A percentile compares a stretch with the other conserved stretches of the same genome.
Conservation (phyloP, 2,888 invertebrate genomes). For the Rhimphoctona megacephalus region DNA sequence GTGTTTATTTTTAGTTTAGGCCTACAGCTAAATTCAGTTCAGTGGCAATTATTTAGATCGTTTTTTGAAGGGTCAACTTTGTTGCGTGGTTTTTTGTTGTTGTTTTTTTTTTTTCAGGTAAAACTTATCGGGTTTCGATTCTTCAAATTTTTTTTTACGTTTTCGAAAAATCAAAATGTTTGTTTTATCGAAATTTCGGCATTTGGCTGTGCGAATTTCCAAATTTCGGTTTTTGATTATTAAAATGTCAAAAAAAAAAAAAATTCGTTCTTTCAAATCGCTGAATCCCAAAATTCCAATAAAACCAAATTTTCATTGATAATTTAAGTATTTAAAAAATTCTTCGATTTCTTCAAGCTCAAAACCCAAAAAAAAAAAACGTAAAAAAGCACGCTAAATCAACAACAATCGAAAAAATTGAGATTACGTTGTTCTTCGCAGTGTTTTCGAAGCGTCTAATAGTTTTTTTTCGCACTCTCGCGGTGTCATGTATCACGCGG, state of each 20-base stretch:
- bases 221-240: background rate
- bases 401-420: constrained; percentile 64
- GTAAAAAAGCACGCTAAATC: background rate
- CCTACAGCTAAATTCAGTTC: constrained; percentile 71
- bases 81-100: background rate
- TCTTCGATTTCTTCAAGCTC: background rate
- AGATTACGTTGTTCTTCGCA: constrained; percentile 71
- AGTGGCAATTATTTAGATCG: constrained; percentile 65
- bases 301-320: background rate
- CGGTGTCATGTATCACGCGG: constrained; percentile 54
- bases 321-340: background rate
- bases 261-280: no score
- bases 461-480: constrained; percentile 41
- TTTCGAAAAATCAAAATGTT: background rate
- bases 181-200: background rate
- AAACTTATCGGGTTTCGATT: constrained; percentile 17
- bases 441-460: constrained; percentile 28
- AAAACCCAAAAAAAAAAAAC: background rate
- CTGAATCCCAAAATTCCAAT: background rate
- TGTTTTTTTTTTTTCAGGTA: background rate
- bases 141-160: constrained; percentile 26
- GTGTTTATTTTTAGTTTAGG: constrained; percentile 60
- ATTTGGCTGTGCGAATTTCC: no score
- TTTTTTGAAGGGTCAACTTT: constrained; percentile 37
- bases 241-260: background rate